Conservation (phyloP, 2,797 vertebrate genomes). For the Anabacerthia variegaticeps region DNA sequence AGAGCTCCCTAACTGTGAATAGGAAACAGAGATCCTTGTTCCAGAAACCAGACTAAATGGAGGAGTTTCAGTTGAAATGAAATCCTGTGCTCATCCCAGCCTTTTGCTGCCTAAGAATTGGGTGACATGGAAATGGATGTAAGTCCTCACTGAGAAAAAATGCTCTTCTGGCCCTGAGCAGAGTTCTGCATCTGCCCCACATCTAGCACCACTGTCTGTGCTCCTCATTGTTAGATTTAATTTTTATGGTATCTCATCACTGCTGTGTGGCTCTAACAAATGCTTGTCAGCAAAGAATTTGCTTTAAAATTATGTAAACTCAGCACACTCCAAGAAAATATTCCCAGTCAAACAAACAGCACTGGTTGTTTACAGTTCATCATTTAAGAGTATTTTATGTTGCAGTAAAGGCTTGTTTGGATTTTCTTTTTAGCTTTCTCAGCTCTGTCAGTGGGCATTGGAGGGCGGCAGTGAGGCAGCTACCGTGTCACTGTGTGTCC, state of each 20-base stretch:
- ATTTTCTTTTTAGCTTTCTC: background rate
- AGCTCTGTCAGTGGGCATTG: background rate
- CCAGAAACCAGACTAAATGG: background rate
- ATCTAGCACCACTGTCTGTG: background rate
- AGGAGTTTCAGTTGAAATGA: background rate
- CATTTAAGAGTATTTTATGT: background rate
- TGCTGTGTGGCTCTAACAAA: background rate
- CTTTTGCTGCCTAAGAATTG: background rate
- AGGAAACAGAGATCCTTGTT: background rate
- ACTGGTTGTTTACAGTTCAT: background rate
- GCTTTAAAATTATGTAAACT: background rate
- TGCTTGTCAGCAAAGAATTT: background rate
- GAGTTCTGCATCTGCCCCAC: background rate
- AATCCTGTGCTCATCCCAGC: background rate
- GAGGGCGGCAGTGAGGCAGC: background rate
- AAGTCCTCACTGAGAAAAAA: background rate
- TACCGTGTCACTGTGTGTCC: fast-evolving
- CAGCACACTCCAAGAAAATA: background rate
- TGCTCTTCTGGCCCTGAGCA: background rate
- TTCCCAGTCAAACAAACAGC: background rate
- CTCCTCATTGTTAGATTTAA: background rate
- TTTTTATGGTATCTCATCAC: background rate
- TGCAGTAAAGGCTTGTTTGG: background rate
- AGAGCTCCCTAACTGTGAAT: background rate
- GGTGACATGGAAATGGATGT: background rate